A percentile compares a stretch with the other conserved stretches of the same genome.
These are phyloP conservation scores for Fistularia tabacaria DNA, from an alignment of 2,797 vertebrate genomes.

Conservation along the genomic window DNA sequence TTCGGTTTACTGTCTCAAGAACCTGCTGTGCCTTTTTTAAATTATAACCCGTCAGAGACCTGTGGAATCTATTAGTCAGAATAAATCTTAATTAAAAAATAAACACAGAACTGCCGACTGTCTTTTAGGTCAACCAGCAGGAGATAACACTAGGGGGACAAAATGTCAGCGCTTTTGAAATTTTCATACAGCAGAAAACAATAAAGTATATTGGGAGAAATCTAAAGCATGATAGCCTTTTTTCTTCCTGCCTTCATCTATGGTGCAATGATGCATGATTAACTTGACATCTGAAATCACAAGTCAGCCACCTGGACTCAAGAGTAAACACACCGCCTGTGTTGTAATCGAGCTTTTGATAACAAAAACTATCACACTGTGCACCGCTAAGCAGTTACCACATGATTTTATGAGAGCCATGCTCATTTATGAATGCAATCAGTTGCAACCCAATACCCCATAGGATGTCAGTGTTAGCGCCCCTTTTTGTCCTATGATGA, in stretches of 20 bases:
- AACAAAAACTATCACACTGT: constrained; percentile 67
- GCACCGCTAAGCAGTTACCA: constrained; percentile 72
- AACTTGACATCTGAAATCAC: constrained; percentile 34
- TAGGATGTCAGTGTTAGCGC: constrained; percentile 68
- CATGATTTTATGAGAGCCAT: constrained; percentile 71
- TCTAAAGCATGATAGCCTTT: background rate
- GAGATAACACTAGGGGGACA: background rate
- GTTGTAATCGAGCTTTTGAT: constrained; percentile 52
- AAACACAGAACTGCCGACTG: background rate
- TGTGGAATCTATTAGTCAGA: constrained; percentile 27
- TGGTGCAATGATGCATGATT: constrained; percentile 49
- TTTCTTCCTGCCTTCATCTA: constrained; percentile 11
- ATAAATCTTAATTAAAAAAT: constrained; percentile 26
- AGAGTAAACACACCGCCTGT: constrained; percentile 39
- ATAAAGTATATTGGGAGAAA: constrained; percentile 1
- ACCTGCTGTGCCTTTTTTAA: constrained; percentile 10
- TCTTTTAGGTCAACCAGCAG: background rate
- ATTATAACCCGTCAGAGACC: constrained; percentile 32
- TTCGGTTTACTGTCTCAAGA: background rate
- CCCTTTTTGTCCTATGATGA: constrained; percentile 74
- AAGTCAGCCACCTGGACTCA: constrained; percentile 26
- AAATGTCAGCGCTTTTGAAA: background rate
- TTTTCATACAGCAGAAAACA: background rate
- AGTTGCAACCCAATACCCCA: constrained; percentile 71
- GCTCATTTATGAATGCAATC: constrained; percentile 75